Evolutionary conservation across 1,140 invertebrate species (phyloP).

Genomic region (Saccostrea glomerata): DNA sequence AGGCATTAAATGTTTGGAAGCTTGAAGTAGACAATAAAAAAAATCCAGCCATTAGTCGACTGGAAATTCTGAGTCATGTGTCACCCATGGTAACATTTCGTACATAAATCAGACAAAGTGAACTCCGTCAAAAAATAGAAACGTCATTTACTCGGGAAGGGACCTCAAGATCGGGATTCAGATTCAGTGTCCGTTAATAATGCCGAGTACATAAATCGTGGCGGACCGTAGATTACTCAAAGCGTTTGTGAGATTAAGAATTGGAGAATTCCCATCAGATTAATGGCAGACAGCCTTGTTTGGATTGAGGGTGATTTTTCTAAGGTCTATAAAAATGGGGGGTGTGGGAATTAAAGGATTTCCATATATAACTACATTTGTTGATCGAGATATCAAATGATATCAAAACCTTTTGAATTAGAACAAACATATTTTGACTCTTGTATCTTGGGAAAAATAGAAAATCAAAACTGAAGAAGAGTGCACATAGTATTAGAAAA

Average conservation of each 20-base stretch:
- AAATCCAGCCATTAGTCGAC: background rate
- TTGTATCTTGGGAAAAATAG: background rate
- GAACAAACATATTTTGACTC: background rate
- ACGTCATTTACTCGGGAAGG: background rate
- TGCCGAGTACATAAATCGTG: constrained; percentile 14
- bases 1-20: background rate
- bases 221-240: background rate
- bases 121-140: constrained; percentile 3
- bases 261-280: background rate
- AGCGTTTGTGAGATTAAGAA: background rate
- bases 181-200: constrained; percentile 21
- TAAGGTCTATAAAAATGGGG: background rate
- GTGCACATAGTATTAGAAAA: background rate
- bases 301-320: background rate
- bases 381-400: background rate
- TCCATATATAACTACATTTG: constrained; percentile 3
- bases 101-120: constrained; percentile 10
- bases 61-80: constrained; percentile 31
- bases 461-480: background rate
- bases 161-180: background rate
- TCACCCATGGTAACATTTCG: background rate
- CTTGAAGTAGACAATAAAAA: constrained; percentile 7
- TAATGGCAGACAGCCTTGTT: constrained; percentile 7
- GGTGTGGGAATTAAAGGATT: constrained; percentile 27
- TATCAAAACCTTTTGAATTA: constrained; percentile 4